phyloP scores from a whole-genome alignment of 2,113 vertebrate species.

The Apaloderma vittatum region DNA sequence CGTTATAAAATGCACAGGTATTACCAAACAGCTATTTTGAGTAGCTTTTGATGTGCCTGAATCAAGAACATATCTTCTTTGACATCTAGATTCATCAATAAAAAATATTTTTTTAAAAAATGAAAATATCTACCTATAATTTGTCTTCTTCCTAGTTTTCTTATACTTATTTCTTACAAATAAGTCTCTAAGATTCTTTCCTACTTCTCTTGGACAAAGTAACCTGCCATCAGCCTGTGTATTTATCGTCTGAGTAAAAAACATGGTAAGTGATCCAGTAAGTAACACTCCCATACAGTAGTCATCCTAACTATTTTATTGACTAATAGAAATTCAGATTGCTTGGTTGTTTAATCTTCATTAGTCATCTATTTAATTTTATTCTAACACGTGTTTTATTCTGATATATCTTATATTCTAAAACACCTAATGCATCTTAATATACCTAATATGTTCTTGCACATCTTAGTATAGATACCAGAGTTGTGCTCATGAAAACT shows the following conservation, averaged over 20 bases:
- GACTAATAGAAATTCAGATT: neutral
- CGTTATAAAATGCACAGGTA: neutral
- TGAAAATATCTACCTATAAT: neutral
- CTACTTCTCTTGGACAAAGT: neutral
- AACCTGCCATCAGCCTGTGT: neutral
- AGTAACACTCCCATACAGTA: neutral
- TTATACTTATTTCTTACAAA: neutral
- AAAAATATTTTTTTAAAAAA: neutral
- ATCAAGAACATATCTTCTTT: neutral
- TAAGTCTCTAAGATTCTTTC: neutral
- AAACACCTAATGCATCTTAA: neutral
- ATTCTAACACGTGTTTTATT: neutral
- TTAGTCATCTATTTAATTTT: slow-evolving; percentile 5
- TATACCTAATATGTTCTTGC: neutral
- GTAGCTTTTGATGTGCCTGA: neutral
- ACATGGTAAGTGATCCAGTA: neutral
- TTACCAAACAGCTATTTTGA: neutral
- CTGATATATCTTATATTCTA: neutral
- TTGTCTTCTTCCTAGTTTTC: neutral
- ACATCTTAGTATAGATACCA: neutral
- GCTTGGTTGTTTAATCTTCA: neutral
- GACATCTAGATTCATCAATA: neutral
- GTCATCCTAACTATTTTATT: neutral
- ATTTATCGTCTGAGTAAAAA: neutral
- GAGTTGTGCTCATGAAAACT: neutral